These are phyloP conservation scores for Drosophila nigricruria DNA, from an alignment of 2,888 invertebrate species.

Conservation along the genomic window DNA sequence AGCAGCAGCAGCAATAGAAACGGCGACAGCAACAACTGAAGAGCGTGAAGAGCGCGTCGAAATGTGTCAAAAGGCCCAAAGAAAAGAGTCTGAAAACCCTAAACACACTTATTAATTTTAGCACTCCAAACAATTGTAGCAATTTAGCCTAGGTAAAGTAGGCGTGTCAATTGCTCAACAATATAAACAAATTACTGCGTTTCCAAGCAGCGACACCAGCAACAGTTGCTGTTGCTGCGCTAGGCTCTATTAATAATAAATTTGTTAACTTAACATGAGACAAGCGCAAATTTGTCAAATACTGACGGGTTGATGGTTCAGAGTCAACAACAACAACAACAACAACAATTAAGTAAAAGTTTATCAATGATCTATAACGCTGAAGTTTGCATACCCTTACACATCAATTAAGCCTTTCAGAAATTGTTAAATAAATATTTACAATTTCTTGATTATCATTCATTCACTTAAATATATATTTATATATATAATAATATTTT, in stretches of 20 bases:
- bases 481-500: not conserved
- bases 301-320: conserved; percentile 34
- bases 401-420: not conserved
- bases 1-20: conserved; percentile 8
- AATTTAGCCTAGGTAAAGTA: conserved; percentile 71
- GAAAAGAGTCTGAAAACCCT: conserved; percentile 47
- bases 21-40: conserved; percentile 7
- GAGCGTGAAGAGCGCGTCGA: conserved; percentile 59
- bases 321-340: conserved; percentile 18
- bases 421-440: not conserved
- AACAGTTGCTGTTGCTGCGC: conserved; percentile 20
- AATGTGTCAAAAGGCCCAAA: conserved; percentile 55
- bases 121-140: conserved; percentile 77
- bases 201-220: conserved; percentile 22
- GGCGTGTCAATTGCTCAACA: conserved; percentile 78
- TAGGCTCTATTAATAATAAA: conserved; percentile 54
- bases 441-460: not conserved
- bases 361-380: conserved; percentile 20
- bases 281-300: conserved; percentile 57
- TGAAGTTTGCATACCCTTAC: conserved; percentile 24
- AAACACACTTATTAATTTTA: conserved; percentile 71
- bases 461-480: not conserved
- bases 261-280: conserved; percentile 56
- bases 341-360: conserved; percentile 11
- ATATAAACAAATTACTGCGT: conserved; percentile 73